phyloP scores from a whole-genome alignment of 2,888 invertebrate genomes.

The Morpho achilles region DNA sequence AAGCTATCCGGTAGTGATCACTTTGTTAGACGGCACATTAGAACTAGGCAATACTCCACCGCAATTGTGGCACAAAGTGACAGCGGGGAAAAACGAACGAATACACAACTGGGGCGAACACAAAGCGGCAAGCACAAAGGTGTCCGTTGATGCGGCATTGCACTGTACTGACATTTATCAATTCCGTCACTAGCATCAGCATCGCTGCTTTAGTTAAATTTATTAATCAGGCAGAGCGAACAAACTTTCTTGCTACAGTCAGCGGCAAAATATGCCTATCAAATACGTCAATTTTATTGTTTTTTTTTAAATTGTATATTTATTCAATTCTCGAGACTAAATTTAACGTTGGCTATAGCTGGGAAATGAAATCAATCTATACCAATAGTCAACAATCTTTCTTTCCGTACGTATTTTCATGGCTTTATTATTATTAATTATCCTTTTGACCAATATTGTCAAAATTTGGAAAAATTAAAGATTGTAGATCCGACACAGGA shows the following conservation, averaged over 20 bases:
- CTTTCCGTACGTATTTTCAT: too few species aligned
- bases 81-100: conserved; percentile 25
- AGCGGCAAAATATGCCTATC: too few species aligned
- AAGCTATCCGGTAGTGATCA: conserved; percentile 18
- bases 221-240: not conserved
- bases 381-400: too few species aligned
- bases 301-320: too few species aligned
- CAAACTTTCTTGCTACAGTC: not conserved
- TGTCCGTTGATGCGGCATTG: conserved; percentile 21
- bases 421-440: too few species aligned
- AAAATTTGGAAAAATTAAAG: too few species aligned
- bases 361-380: too few species aligned
- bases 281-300: too few species aligned
- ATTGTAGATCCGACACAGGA: too few species aligned
- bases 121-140: conserved; percentile 25
- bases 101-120: conserved; percentile 28
- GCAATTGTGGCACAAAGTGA: conserved; percentile 23
- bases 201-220: not conserved
- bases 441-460: too few species aligned
- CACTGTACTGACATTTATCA: conserved; percentile 9
- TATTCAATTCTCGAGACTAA: too few species aligned
- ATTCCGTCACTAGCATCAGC: not conserved
- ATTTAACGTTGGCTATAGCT: too few species aligned
- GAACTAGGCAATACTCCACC: conserved; percentile 21
- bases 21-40: conserved; percentile 20